Evolutionary conservation across 2,113 vertebrate genomes (phyloP), one percentile per base, ranked within the genome.

Genomic region (Gallinago jamesoni): DNA sequence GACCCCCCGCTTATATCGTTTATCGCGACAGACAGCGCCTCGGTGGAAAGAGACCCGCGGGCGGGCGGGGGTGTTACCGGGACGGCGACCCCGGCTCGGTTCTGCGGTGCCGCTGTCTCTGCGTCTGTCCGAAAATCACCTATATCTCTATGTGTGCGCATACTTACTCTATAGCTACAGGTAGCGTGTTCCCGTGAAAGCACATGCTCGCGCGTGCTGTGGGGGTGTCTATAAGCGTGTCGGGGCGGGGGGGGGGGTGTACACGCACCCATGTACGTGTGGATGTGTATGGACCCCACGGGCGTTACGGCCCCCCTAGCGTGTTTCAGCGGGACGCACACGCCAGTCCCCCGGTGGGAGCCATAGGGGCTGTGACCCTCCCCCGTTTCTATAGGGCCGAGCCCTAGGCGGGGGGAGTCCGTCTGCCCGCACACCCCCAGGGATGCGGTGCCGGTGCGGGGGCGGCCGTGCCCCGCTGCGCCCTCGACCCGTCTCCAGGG

Each of bases 101-200:
- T 5, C 35, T 9, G 18, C 30, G 59, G 8, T 67, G 63, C 18
- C 23, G 21, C 64, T 55, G 69, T 35, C 21, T 20, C 43, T 50
- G 39, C 15, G 12, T 3, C 75, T 4, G 0, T 15, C 81, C 67
- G 1, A 57, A 83, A 57, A 19, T 21, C 52, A 1, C 45, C 15
- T 7, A 1, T 22, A 1, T 18, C 21, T 35, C 63, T 10, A 0
- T 10, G 6, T 0, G n/a, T 8, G 60, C 16, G 9, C 23, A 6
- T 8, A 3, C 1, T 2, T 23, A 77, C 43, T 19, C 76, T 20
- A 41, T 59, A n/a, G 91, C 72, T 3, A 30, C 88, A 72, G 84
- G 84, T 11, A 57, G 72, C 66, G 37, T 0, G 76, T 7, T n/a
- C 41, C 28, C 14, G 43, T 2, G 78, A 27, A n/a, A 18, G 27